Base-by-base conservation (phyloP, 2,797 vertebrate species). In the Arrhamphus sclerolepis region DNA sequence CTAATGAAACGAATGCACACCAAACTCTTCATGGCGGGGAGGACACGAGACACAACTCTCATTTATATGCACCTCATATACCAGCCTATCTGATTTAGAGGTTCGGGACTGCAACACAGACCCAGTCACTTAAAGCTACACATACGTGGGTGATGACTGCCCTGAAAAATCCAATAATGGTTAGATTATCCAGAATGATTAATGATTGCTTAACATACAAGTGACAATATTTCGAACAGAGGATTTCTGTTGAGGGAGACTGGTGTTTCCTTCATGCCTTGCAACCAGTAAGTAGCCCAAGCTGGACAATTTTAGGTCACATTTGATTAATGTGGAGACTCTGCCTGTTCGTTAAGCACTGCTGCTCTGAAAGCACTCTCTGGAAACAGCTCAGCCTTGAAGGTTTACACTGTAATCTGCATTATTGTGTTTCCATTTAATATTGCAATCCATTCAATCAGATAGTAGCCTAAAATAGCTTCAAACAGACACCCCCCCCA, bases 31-130 rank as follows among this genome's bases (percentile, higher is more conserved):
- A 52, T 62, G 74, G 66, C 21, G 9, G 70, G 57, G 68, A 70
- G 75, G 77, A 70, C 56, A 61, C 60, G 74, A 83, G 76, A 78
- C 81, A 79, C 84, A 66, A 78, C 77, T 76, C 87, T 91, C 82
- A 91, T 91, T 89, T 78, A 81, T 83, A 89, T 89, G 83, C 87
- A 38, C 64, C 82, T 82, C 77, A 75, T 84, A 87, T 57, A 77
- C 18, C 70, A 72, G 74, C 78, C 41, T 74, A 70, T 85, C 80
- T 87, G 81, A 89, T 90, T 85, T 81, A 80, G 85, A 83, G 85
- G 62, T 80, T 73, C 48, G 64, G 69, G 69, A 59, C 77, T 73
- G 87, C 72, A 80, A 72, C 72, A 66, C 67, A 67, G 76, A 74
- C 66, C 62, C 20, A 63, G 24, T 57, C 65, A 58, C 74, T 56